A percentile compares a stretch with the other conserved stretches of the same genome.
Conservation (phyloP, 2,888 invertebrate species). For the Candidula unifasciata region DNA sequence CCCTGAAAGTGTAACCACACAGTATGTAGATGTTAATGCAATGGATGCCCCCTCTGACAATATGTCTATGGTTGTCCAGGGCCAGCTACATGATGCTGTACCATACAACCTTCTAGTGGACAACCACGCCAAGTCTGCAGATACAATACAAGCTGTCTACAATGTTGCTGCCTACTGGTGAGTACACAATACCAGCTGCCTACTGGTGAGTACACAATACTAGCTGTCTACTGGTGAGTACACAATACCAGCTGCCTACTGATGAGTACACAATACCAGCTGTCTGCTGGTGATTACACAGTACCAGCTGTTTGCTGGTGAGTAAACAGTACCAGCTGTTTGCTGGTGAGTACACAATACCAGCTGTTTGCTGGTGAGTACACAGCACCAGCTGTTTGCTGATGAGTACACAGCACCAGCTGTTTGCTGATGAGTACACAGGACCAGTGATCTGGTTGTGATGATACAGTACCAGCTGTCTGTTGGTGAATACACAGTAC, state of each 20-base stretch:
- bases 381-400: too few relatives aligned
- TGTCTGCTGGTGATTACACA: too few relatives aligned
- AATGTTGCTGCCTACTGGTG: slow-evolving; percentile 44
- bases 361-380: too few relatives aligned
- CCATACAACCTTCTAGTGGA: slow-evolving; percentile 49
- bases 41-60: too few relatives aligned
- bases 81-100: slow-evolving; percentile 48
- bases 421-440: slow-evolving; percentile 32
- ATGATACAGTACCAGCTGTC: too few relatives aligned
- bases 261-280: slow-evolving; percentile 19
- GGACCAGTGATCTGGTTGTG: too few relatives aligned
- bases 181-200: background rate
- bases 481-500: too few relatives aligned
- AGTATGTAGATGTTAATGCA: too few relatives aligned
- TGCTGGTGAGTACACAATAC: slow-evolving; percentile 32
- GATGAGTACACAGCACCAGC: slow-evolving; percentile 34
- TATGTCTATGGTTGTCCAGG: slow-evolving; percentile 5
- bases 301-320: too few relatives aligned
- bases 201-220: too few relatives aligned
- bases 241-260: slow-evolving; percentile 28
- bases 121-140: slow-evolving; percentile 40
- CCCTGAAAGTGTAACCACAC: too few relatives aligned
- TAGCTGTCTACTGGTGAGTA: too few relatives aligned
- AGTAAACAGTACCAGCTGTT: slow-evolving; percentile 29
- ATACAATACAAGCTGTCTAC: slow-evolving; percentile 38